Conservation (phyloP, 2,888 invertebrate species). For the Euplagia quadripunctaria region DNA sequence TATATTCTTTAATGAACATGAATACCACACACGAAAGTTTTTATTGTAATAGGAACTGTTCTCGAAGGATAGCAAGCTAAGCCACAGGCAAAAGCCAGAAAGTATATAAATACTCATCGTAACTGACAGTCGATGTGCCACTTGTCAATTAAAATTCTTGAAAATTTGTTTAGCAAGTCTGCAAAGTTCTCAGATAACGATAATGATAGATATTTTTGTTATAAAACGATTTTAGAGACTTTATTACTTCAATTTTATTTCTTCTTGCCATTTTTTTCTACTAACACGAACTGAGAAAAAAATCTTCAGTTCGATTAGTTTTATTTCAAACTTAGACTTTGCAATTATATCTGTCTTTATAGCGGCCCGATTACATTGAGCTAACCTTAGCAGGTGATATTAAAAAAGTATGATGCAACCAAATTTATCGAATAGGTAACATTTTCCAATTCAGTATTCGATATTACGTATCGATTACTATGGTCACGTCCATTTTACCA, state of each 20-base stretch:
- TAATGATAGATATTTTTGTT: background rate
- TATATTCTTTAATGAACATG: too few species aligned
- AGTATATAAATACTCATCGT: too few species aligned
- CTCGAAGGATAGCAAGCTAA: too few species aligned
- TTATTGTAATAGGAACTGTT: too few species aligned
- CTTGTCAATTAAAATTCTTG: conserved; percentile 37
- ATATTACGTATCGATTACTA: background rate
- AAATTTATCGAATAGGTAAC: background rate
- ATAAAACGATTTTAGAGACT: too few species aligned
- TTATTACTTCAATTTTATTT: conserved; percentile 1
- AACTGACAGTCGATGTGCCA: conserved; percentile 18
- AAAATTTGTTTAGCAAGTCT: conserved; percentile 42
- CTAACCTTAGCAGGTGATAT: background rate
- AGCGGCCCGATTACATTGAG: background rate
- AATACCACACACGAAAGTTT: too few species aligned
- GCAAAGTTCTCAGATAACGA: conserved; percentile 42
- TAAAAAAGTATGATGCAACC: background rate
- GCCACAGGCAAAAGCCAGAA: too few species aligned
- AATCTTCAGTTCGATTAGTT: background rate
- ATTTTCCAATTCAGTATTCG: background rate
- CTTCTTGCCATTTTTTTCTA: background rate
- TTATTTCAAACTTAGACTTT: background rate
- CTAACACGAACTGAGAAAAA: background rate
- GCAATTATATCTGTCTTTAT: background rate
- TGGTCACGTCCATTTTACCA: background rate